Evolutionary conservation across 2,888 invertebrate species (phyloP).

Genomic region (Cheilosia vulpina): DNA sequence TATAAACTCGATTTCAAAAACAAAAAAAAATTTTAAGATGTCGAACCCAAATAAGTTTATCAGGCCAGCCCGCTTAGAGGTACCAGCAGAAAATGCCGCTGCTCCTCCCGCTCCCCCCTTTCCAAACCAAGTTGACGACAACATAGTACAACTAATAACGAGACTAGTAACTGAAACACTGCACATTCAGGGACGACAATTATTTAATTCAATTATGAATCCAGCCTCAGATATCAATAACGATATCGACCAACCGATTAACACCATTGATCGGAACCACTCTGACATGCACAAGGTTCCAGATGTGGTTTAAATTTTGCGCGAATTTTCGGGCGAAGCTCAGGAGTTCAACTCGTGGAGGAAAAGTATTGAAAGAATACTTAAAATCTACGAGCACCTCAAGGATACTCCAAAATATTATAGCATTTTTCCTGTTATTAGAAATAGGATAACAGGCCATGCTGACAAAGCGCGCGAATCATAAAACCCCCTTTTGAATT

Average conservation of each 20-base stretch:
- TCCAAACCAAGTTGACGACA: no score
- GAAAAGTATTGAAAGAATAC: conserved; percentile 11
- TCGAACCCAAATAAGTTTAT: background rate
- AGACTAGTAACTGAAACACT: no score
- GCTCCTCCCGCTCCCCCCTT: background rate
- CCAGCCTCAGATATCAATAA: conserved; percentile 45
- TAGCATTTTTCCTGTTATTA: conserved; percentile 4
- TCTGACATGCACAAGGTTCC: conserved; percentile 28
- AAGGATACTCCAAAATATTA: conserved; percentile 22
- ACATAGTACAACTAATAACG: no score
- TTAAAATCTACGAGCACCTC: conserved; percentile 29
- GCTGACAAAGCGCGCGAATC: background rate
- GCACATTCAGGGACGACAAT: conserved; percentile 18
- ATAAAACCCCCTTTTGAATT: background rate
- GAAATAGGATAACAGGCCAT: background rate
- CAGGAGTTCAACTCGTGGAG: conserved; percentile 13
- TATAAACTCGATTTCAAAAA: no score
- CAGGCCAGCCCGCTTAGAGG: no score
- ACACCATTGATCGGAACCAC: conserved; percentile 9
- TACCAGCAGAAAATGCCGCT: background rate
- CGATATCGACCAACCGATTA: conserved; percentile 30
- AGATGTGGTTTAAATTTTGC: conserved; percentile 36
- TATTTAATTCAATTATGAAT: conserved; percentile 35
- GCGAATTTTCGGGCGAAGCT: conserved; percentile 7
- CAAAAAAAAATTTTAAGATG: no score